Base-by-base conservation (phyloP, 1,140 invertebrate species). In the Lasaia peninsularis region DNA sequence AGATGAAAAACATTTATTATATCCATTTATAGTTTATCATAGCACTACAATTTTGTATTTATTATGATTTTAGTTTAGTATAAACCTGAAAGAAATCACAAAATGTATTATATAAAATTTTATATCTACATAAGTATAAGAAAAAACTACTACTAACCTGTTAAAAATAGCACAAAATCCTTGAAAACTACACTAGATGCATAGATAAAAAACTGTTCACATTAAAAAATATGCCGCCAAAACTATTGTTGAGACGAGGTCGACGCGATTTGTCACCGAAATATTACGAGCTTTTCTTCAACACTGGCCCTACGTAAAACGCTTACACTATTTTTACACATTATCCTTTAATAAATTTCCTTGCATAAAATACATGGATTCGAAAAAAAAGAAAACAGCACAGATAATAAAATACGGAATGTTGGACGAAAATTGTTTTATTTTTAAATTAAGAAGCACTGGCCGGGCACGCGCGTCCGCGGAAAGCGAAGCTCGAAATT, bases 401-500 rank as follows among this genome's bases (percentile, higher is more conserved):
- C 50, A 24, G 35, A 44, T 32, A 21, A 18, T n/a, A 50, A 31
- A 58, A 54, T 44, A 57, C 62, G 67, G 66, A 67, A 66, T 67
- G 62, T 69, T 70, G 63, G 65, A 56, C 58, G 65, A 76, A 75
- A 77, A 73, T 37, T 70, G 72, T 77, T 80, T 77, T 86, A 80
- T 84, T 80, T 80, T 85, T 80, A 78, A 84, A 81, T 73, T 71
- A 55, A 56, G 60, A 69, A 73, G 62, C 76, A 68, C 69, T 71
- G 70, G 73, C 75, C 71, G 73, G 72, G 75, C 69, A 73, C 66
- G 63, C 73, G 73, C 76, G 76, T 75, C 75, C 74, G 72, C 71
- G 72, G 68, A 69, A 73, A 73, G 75, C 72, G 71, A 73, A 75
- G 79, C 79, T 78, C 76, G 75, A 71, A 78, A 81, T 84, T 86